phyloP scores from a whole-genome alignment of 2,888 invertebrate species.

The Dromius quadrimaculatus region DNA sequence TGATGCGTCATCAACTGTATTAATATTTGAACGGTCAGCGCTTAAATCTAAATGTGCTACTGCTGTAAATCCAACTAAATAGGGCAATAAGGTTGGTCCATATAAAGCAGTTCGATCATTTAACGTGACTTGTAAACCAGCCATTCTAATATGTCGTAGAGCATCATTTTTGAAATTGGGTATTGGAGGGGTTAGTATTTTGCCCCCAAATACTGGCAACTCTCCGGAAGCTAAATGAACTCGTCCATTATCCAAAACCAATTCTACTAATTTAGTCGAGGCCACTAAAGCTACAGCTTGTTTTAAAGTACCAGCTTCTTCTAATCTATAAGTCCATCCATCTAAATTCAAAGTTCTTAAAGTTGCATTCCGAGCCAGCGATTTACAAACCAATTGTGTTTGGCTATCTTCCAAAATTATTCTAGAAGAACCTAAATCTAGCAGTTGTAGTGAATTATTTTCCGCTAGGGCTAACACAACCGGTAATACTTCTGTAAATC shows the following conservation, averaged over 20 bases:
- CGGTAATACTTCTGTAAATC: slow-evolving; percentile 70
- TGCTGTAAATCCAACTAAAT: slow-evolving; percentile 67
- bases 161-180: slow-evolving; percentile 60
- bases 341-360: slow-evolving; percentile 69
- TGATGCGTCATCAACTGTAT: slow-evolving; percentile 68
- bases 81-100: slow-evolving; percentile 68
- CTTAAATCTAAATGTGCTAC: slow-evolving; percentile 68
- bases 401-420: slow-evolving; percentile 69
- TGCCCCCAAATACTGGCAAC: slow-evolving; percentile 62
- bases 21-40: slow-evolving; percentile 65
- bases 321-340: slow-evolving; percentile 71
- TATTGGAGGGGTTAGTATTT: slow-evolving; percentile 24
- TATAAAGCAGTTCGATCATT: slow-evolving; percentile 67
- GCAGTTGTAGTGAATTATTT: slow-evolving; percentile 69
- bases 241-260: slow-evolving; percentile 69
- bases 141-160: slow-evolving; percentile 67
- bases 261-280: slow-evolving; percentile 68
- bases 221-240: slow-evolving; percentile 68
- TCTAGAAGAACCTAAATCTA: slow-evolving; percentile 70
- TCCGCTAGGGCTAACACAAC: slow-evolving; percentile 70
- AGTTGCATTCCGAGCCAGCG: slow-evolving; percentile 67
- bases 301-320: slow-evolving; percentile 68
- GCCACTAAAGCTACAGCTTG: slow-evolving; percentile 68
- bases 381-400: slow-evolving; percentile 67
- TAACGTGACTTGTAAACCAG: slow-evolving; percentile 66